These are phyloP conservation scores for Ctenodactylus gundi DNA, from an alignment of 2,113 vertebrate genomes.

Conservation along the genomic window DNA sequence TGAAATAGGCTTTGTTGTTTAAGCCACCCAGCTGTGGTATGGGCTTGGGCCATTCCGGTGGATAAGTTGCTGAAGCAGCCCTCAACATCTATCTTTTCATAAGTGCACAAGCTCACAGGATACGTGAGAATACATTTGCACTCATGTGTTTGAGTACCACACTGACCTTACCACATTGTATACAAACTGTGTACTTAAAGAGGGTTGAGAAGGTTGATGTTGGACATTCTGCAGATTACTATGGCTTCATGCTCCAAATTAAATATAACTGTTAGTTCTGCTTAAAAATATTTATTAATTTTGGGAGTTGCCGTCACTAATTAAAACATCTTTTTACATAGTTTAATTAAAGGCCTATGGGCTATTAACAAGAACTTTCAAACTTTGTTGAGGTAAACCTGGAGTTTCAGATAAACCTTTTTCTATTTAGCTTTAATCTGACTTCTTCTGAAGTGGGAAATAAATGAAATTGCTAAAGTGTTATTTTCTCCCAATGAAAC, in stretches of 20 bases:
- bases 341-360: slow-evolving; percentile 21
- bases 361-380: background rate
- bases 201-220: background rate
- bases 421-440: background rate
- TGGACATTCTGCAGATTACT: background rate
- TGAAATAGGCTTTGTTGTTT: background rate
- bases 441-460: background rate
- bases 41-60: background rate
- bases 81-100: background rate
- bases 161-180: background rate
- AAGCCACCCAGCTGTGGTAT: background rate
- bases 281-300: slow-evolving; percentile 12
- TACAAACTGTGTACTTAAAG: background rate
- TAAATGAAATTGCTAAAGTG: background rate
- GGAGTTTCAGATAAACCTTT: background rate
- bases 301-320: background rate
- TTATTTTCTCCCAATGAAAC: background rate
- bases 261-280: slow-evolving; percentile 3
- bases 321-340: background rate
- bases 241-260: background rate
- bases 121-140: background rate
- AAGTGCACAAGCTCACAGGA: background rate
- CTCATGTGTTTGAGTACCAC: background rate
- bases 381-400: background rate
- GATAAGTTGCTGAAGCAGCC: background rate